Conservation (phyloP, 2,797 vertebrate genomes). For the Microchirus variegatus region DNA sequence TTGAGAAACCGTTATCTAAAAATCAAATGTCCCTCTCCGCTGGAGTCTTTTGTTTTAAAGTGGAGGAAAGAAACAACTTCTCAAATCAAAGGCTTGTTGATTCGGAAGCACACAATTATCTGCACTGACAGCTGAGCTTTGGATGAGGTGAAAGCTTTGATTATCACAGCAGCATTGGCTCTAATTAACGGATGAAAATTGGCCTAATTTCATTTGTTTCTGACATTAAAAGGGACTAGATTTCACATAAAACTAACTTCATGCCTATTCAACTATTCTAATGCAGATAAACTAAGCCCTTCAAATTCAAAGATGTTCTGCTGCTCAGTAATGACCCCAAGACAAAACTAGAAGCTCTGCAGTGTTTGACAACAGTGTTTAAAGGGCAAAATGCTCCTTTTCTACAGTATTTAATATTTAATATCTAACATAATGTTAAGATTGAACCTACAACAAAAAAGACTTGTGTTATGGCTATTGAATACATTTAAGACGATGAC, state of each 20-base stretch:
- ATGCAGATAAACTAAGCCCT: no score
- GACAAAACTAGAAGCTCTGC: constrained; percentile 1
- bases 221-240: constrained; percentile 17
- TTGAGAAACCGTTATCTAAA: neutral
- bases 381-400: neutral
- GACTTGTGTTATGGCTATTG: no score
- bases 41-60: neutral
- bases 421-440: neutral
- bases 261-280: constrained; percentile 4
- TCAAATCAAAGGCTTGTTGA: neutral
- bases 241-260: constrained; percentile 45
- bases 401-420: neutral
- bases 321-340: neutral
- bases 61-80: neutral
- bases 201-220: constrained; percentile 16
- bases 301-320: neutral
- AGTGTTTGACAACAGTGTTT: no score
- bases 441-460: neutral
- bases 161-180: constrained; percentile 13
- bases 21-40: constrained; percentile 8
- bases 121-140: constrained; percentile 10
- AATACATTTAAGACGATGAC: neutral
- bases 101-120: neutral
- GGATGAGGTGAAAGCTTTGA: constrained; percentile 25
- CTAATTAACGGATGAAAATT: constrained; percentile 34